A percentile compares a stretch with the other conserved stretches of the same genome.
phyloP scores from a whole-genome alignment of 2,888 invertebrate genomes.

The Drepana falcataria region DNA sequence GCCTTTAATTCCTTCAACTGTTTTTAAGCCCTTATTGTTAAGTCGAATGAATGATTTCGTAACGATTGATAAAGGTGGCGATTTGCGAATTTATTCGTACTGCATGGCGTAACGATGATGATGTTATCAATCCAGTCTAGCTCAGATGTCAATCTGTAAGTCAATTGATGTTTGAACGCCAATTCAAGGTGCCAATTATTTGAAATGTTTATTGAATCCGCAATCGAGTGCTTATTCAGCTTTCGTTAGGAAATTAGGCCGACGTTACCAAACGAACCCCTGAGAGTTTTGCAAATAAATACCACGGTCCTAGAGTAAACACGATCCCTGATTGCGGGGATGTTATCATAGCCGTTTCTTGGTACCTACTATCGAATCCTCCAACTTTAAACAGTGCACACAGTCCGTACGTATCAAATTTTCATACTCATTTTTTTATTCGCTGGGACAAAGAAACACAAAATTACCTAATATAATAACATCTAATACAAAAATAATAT shows the following conservation, averaged over 20 bases:
- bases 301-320: slow-evolving; percentile 55
- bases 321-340: slow-evolving; percentile 49
- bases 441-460: no score
- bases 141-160: no score
- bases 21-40: no score
- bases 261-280: slow-evolving; percentile 43
- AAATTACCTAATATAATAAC: no score
- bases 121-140: no score
- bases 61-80: no score
- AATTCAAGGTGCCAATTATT: slow-evolving; percentile 26
- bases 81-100: no score
- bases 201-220: slow-evolving; percentile 46
- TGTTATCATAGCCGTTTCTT: slow-evolving; percentile 13
- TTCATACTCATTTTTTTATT: no score
- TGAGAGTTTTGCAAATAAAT: slow-evolving; percentile 68
- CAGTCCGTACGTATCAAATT: background rate
- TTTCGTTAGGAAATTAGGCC: slow-evolving; percentile 59
- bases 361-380: slow-evolving; percentile 4
- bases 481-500: no score
- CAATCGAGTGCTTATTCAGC: slow-evolving; percentile 61
- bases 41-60: no score
- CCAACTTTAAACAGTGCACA: slow-evolving; percentile 4
- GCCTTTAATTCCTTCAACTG: no score
- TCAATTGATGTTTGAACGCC: background rate
- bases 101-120: no score